phyloP scores from a whole-genome alignment of 2,888 invertebrate genomes.

The Cantharis rustica region DNA sequence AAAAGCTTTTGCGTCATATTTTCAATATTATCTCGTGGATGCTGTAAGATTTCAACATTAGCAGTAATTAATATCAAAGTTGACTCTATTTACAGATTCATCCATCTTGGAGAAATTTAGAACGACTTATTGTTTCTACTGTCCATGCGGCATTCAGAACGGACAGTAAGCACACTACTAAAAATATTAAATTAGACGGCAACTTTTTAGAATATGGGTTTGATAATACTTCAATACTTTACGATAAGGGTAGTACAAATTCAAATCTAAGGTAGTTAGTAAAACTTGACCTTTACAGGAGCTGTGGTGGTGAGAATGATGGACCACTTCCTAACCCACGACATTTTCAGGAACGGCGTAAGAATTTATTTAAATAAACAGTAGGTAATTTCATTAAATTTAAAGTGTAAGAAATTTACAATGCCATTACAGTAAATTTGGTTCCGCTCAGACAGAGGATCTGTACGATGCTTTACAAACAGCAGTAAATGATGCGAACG shows the following conservation, averaged over 20 bases:
- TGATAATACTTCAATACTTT: neutral
- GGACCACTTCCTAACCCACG: constrained; percentile 4
- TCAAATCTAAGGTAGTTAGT: neutral
- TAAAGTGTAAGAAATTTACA: neutral
- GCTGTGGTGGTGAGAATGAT: neutral
- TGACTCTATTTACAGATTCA: constrained; percentile 10
- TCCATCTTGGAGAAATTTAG: constrained; percentile 53
- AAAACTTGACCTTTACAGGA: neutral
- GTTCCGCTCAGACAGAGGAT: constrained; percentile 40
- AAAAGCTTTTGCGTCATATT: constrained; percentile 61
- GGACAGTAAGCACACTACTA: neutral
- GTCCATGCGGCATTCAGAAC: constrained; percentile 18
- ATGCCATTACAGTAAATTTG: constrained; percentile 12
- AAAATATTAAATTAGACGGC: neutral
- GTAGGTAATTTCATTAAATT: neutral
- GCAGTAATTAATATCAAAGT: too few species aligned
- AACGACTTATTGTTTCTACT: constrained; percentile 52
- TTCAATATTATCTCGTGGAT: constrained; percentile 54
- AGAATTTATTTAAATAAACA: neutral
- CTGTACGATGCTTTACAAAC: constrained; percentile 44
- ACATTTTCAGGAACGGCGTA: constrained; percentile 1
- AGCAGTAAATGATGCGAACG: neutral
- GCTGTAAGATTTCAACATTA: constrained; percentile 6
- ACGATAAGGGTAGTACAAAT: neutral
- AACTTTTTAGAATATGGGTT: neutral